Evolutionary conservation across 2,888 invertebrate genomes (phyloP).

Genomic region (Adelphocoris suturalis): DNA sequence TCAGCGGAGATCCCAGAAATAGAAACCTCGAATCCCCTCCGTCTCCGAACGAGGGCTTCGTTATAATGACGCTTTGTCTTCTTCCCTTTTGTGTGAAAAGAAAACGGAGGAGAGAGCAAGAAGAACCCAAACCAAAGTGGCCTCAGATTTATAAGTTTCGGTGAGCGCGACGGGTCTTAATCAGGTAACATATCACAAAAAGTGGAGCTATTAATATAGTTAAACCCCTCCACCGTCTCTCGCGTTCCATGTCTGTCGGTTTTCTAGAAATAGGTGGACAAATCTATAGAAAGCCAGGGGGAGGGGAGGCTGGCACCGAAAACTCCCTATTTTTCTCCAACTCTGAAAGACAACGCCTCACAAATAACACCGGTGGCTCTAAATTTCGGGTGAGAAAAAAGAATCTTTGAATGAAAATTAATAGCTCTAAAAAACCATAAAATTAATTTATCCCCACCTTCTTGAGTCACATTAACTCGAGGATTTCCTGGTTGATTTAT

Average conservation of each 20-base stretch:
- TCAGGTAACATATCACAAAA: constrained; percentile 43
- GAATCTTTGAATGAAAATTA: not conserved
- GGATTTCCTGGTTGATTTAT: not conserved
- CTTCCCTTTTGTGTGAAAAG: constrained; percentile 14
- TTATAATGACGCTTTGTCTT: not conserved
- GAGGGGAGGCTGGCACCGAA: not conserved
- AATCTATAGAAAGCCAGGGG: not conserved
- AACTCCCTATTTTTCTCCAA: not conserved
- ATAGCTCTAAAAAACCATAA: not conserved
- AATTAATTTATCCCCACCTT: not conserved
- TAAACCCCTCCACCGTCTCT: not conserved
- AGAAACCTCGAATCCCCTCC: not conserved
- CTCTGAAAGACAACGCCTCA: constrained; percentile 1
- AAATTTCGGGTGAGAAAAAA: not conserved
- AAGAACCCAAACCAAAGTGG: constrained; percentile 35
- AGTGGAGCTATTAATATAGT: constrained; percentile 24
- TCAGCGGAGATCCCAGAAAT: constrained; percentile 5
- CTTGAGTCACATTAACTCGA: not conserved
- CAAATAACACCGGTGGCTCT: constrained; percentile 27
- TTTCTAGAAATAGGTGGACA: constrained; percentile 22
- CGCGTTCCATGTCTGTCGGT: not conserved
- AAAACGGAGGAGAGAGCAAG: not conserved
- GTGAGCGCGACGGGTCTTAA: constrained; percentile 18
- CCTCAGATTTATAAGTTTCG: constrained; percentile 38
- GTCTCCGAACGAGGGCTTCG: not conserved